Evolutionary conservation across 2,888 invertebrate genomes (phyloP).

Genomic region (Halictus ligatus): DNA sequence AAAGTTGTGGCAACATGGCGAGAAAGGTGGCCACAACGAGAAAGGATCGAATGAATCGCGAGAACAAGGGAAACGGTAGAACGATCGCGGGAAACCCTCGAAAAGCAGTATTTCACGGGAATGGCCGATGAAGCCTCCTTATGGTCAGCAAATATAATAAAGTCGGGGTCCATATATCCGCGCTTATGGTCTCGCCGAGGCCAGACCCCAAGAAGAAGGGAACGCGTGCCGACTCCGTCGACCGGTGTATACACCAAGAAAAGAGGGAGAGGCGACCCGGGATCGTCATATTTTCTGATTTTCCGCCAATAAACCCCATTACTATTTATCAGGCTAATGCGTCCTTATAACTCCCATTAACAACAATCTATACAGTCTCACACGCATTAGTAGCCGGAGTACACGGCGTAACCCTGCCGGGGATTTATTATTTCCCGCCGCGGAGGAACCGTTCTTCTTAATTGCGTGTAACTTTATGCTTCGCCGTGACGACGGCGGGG

Average conservation of each 20-base stretch:
- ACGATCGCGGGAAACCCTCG: constrained; percentile 70
- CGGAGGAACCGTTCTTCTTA: constrained; percentile 54
- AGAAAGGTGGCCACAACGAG: background rate
- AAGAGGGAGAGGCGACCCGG: constrained; percentile 69
- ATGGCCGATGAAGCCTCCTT: constrained; percentile 83
- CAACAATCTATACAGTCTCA: constrained; percentile 81
- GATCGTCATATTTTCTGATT: constrained; percentile 84
- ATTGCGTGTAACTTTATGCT: constrained; percentile 14
- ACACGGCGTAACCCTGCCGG: constrained; percentile 38
- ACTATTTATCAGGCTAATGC: constrained; percentile 84
- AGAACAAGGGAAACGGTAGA: constrained; percentile 56
- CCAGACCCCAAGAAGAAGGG: constrained; percentile 76
- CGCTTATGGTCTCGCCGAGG: constrained; percentile 78
- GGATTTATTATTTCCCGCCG: constrained; percentile 68
- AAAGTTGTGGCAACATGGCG: background rate
- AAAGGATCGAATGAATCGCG: constrained; percentile 14
- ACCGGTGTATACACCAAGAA: constrained; percentile 68
- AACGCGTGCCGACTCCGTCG: constrained; percentile 65
- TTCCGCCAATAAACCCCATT: constrained; percentile 84
- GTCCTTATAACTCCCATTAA: constrained; percentile 83
- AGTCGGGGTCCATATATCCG: constrained; percentile 82
- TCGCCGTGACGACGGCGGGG: background rate
- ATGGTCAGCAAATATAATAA: constrained; percentile 84
- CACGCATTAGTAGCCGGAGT: constrained; percentile 75
- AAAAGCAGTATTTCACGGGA: constrained; percentile 78